phyloP scores from a whole-genome alignment of 1,140 invertebrate species.

The Trachymyrmex cornetzi region DNA sequence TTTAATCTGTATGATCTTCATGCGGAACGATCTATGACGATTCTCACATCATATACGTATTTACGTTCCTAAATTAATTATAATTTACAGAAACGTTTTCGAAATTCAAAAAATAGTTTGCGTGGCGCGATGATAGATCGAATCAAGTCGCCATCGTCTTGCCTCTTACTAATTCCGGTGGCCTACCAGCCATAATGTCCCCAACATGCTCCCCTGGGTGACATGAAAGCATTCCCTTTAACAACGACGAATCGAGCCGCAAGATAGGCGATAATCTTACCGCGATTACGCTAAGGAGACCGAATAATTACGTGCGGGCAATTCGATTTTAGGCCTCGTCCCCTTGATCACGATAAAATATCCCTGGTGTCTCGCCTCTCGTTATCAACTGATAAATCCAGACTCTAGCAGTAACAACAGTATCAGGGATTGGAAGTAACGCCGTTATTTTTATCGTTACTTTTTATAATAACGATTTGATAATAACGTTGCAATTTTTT shows the following conservation, averaged over 20 bases:
- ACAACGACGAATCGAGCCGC: conserved; percentile 85
- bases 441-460: too few relatives aligned
- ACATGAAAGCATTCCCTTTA: conserved; percentile 85
- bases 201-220: conserved; percentile 80
- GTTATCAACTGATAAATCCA: conserved; percentile 17
- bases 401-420: not conserved
- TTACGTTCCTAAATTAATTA: not conserved
- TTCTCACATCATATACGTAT: not conserved
- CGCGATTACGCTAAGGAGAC: conserved; percentile 81
- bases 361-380: conserved; percentile 21
- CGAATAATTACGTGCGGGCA: conserved; percentile 75
- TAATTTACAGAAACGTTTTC: conserved; percentile 9
- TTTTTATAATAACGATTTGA: too few relatives aligned
- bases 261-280: conserved; percentile 85
- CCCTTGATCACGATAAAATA: conserved; percentile 31
- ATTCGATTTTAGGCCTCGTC: conserved; percentile 54
- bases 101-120: not conserved
- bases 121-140: conserved; percentile 7
- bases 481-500: too few relatives aligned
- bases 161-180: conserved; percentile 84
- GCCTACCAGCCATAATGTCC: conserved; percentile 78
- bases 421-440: too few relatives aligned
- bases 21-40: conserved; percentile 11
- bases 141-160: conserved; percentile 36
- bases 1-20: conserved; percentile 48